Evolutionary conservation across 2,113 vertebrate species (phyloP).

Genomic region (Gobio gobio): DNA sequence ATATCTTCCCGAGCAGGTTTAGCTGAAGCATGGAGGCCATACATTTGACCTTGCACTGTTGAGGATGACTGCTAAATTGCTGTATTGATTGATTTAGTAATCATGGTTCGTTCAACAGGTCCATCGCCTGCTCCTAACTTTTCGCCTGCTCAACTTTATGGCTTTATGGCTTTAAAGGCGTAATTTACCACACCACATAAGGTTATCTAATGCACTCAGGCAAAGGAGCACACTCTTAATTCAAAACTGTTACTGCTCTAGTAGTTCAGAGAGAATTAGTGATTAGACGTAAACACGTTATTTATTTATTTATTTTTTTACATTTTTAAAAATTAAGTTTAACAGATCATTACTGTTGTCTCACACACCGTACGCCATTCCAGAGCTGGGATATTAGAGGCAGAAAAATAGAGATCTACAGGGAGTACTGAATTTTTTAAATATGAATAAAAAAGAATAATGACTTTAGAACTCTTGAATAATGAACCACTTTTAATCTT

Average conservation of each 20-base stretch:
- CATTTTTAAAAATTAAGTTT: not conserved
- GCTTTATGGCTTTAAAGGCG: constrained; percentile 14
- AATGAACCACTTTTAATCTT: constrained; percentile 5
- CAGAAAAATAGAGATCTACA: not conserved
- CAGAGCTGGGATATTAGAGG: not conserved
- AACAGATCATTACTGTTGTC: constrained; percentile 20
- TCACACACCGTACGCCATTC: not conserved
- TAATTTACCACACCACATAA: constrained; percentile 3
- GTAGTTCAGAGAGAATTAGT: constrained; percentile 26
- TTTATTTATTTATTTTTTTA: not conserved
- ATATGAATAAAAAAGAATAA: constrained; percentile 12
- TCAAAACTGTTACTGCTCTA: not conserved
- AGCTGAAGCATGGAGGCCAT: constrained; percentile 38
- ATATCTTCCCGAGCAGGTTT: constrained; percentile 22
- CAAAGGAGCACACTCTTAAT: not conserved
- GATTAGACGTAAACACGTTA: constrained; percentile 13
- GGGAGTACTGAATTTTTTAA: not conserved
- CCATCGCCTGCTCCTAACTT: constrained; percentile 1
- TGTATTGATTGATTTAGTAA: constrained; percentile 42
- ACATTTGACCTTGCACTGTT: not conserved
- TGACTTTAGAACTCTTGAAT: constrained; percentile 7
- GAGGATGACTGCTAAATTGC: constrained; percentile 38
- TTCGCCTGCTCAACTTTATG: not conserved
- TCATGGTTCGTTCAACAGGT: constrained; percentile 5
- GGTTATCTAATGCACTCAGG: constrained; percentile 4